Base-by-base conservation (phyloP, 92 coral and sea anemone species). In the Porites cylindrica region DNA sequence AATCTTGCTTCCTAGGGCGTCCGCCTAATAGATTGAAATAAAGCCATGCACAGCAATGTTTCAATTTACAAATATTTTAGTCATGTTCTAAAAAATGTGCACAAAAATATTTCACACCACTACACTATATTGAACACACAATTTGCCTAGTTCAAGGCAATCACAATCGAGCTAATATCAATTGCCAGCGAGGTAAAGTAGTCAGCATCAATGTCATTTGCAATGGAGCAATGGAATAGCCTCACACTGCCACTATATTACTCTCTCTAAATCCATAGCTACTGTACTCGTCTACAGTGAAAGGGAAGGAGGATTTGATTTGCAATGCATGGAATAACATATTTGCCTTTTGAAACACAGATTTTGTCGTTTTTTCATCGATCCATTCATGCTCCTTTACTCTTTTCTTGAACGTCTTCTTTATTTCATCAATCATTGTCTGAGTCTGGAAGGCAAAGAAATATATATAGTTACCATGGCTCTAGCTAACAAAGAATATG, bases 371-470 rank as follows among this genome's bases (percentile, higher is more conserved):
- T 73, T 86, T 90, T 19, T 87, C 92, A 70, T 97, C 99, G 24
- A 97, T 97, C 99, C 99, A 97, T 20, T 93, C 91, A 58, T 97
- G 99, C 73, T 91, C 70, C 75, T 92, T 84, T 18, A 97, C 97
- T 82, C 99, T 86, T 4, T 85, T 78, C 83, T 97, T 97, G 78
- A 97, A 97, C 10, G 91, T 93, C 67, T 90, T 93, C 89, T 93
- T 93, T 71, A 97, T 97, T 59, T 93, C 96, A 50, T 90, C 88
- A 60, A 97, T 93, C 99, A 97, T 97, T 9, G 82, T 77, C 79
- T 87, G 80, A 14, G 95, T 92, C 99, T 97, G 72, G n/a, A 38
- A 68, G 18, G 11, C 47, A 38, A 38, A 38, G 6, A 38, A 3
- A 29, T 7, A 65, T 16, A 13, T 29, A 13, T 2, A 68, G 19